Evolutionary conservation across 2,888 invertebrate genomes (phyloP).

Genomic region (Salticus scenicus): DNA sequence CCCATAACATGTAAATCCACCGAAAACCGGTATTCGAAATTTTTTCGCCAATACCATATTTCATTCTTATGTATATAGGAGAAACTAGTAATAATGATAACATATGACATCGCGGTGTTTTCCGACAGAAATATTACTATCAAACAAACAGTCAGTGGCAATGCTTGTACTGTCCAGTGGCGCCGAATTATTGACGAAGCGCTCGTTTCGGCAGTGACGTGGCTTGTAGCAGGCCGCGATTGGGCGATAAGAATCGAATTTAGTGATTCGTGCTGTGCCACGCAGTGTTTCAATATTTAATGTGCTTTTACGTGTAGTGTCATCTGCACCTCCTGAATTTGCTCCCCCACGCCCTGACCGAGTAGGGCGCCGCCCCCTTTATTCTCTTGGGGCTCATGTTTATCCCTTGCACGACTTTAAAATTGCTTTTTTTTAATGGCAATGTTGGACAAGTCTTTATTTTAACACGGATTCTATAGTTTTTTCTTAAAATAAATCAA

Average conservation of each 20-base stretch:
- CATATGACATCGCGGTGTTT: too few relatives aligned
- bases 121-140: too few relatives aligned
- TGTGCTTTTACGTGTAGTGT: conserved; percentile 35
- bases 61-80: too few relatives aligned
- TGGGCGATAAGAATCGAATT: conserved; percentile 43
- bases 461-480: not conserved
- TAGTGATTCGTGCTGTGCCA: conserved; percentile 37
- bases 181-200: conserved; percentile 66
- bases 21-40: too few relatives aligned
- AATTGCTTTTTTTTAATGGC: conserved; percentile 41
- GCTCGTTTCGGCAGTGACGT: conserved; percentile 64
- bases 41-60: too few relatives aligned
- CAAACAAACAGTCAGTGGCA: too few relatives aligned
- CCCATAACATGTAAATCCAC: too few relatives aligned
- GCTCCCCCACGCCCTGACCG: not conserved
- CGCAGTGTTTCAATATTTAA: conserved; percentile 59
- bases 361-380: not conserved
- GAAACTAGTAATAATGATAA: too few relatives aligned
- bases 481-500: too few relatives aligned
- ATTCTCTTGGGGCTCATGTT: conserved; percentile 30
- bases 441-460: not conserved
- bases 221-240: conserved; percentile 45
- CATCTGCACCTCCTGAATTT: conserved; percentile 46
- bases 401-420: conserved; percentile 24
- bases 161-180: conserved; percentile 45